Evolutionary conservation across 2,113 vertebrate species (phyloP), one percentile per base, ranked within the genome.

Genomic region (Pangasianodon hypophthalmus): DNA sequence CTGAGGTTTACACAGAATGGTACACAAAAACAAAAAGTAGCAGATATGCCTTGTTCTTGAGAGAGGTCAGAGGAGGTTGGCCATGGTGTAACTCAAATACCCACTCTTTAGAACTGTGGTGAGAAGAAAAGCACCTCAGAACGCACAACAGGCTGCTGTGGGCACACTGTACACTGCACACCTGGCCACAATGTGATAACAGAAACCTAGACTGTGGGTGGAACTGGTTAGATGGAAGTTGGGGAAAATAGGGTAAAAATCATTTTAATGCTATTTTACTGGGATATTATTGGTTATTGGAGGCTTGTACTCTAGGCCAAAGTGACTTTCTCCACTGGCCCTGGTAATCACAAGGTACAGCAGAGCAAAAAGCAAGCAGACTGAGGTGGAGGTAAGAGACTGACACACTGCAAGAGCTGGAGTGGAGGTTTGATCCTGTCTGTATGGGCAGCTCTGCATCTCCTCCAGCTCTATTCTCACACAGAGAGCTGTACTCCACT

Each of bases 401-500:
- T 5, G 1, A 60, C 18, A 69, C 37, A 62, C 77, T 60, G 24
- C 19, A 46, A 77, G 2, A 75, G 41, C 50, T 46, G 56, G 37
- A 80, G 73, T 21, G 24, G 87, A 44, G n/a, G 88, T 91, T 83
- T 89, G 67, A 87, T 64, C 46, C 69, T 48, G 80, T 89, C 50
- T 60, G 81, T 29, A 21, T 37, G 73, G 62, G 87, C 69, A 81
- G 73, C 32, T 87, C 58, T 24, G 26, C 60, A 82, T 69, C n/a
- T 46, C 44, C 60, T 32, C 62, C 44, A 58, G 83, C 64, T 69
- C 83, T 83, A 21, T 18, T 79, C 41, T 88, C 48, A 64, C 9
- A 86, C 7, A 84, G 37, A 85, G 71, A 19, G 4, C 46, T 56
- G 79, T 50, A 84, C 46, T 84, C 13, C 19, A 56, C 86, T 79